phyloP scores from a whole-genome alignment of 1,140 invertebrate genomes.

The Teleogryllus occipitalis region DNA sequence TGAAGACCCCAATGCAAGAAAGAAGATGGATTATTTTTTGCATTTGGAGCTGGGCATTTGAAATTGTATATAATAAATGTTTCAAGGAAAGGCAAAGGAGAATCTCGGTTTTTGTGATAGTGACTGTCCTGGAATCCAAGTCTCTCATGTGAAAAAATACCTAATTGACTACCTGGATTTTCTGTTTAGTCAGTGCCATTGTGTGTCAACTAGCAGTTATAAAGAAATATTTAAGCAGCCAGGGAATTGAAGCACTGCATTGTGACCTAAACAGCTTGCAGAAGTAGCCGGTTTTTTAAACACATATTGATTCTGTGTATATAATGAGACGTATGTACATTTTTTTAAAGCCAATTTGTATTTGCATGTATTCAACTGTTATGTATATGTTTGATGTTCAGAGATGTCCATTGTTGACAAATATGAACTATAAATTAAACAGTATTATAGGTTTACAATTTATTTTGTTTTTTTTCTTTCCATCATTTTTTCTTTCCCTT shows the following conservation, averaged over 20 bases:
- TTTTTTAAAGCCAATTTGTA: not conserved
- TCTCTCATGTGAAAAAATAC: not conserved
- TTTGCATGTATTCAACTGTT: not conserved
- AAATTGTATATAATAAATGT: too few species aligned
- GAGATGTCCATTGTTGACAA: not conserved
- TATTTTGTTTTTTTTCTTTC: not conserved
- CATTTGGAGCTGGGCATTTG: too few species aligned
- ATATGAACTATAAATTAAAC: constrained; percentile 1
- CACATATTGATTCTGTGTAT: not conserved
- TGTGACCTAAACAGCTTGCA: not conserved
- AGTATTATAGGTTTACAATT: constrained; percentile 6
- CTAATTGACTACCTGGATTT: not conserved
- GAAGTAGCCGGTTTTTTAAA: not conserved
- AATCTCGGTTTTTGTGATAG: too few species aligned
- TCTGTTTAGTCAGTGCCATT: not conserved
- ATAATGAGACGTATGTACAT: not conserved
- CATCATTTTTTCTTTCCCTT: not conserved
- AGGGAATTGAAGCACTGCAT: not conserved
- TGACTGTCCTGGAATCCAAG: not conserved
- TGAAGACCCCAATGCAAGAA: too few species aligned
- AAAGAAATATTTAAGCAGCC: not conserved
- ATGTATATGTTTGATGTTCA: constrained; percentile 2
- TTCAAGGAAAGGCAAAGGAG: too few species aligned
- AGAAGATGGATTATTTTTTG: too few species aligned
- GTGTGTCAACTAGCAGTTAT: not conserved